Base-by-base conservation (phyloP, 1,140 invertebrate genomes). In the Saxidomus purpurata region DNA sequence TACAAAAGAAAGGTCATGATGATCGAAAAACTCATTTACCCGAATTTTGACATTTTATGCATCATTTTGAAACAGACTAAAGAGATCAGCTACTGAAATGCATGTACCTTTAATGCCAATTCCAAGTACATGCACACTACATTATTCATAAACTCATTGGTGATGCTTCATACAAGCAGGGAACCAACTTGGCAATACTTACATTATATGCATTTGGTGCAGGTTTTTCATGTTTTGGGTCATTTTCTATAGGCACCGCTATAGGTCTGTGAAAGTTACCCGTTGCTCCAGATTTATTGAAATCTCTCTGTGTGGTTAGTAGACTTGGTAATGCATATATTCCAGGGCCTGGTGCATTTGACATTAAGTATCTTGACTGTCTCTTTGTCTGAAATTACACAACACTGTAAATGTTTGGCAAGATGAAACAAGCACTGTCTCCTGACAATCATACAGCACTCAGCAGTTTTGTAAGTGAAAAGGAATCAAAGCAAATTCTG, bases 191-290 rank as follows among this genome's bases (percentile, higher is more conserved):
- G 15, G 43, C 43, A 43, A 43, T 74, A 91, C 93, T 87, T 90
- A 95, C 95, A 83, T 95, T 90, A 92, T 95, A 95, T 43, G 84
- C 71, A 93, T 95, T 95, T 43, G 95, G 95, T 31, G 94, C 94
- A 59, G 95, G 95, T 89, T 93, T 94, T 17, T 90, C 84, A 22
- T 43, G 69, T 49, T 67, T 87, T 84, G 90, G 82, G 19, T 80
- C 28, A 55, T 94, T 80, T 77, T 91, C 90, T 34, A 89, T 40
- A 17, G 61, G 74, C 40, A 84, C 43, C 36, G 95, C 95, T 47
- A 95, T 95, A 22, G 94, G 94, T 89, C 84, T 91, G 31, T 94
- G 93, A 76, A 95, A 95, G 8, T 90, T 87, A 25, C 95, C 92
- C 8, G 92, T 92, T 9, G 91, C 89, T n/a, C 80, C 80, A 38